Conservation (phyloP, 1,140 invertebrate species). For the Bombus sylvicola region DNA sequence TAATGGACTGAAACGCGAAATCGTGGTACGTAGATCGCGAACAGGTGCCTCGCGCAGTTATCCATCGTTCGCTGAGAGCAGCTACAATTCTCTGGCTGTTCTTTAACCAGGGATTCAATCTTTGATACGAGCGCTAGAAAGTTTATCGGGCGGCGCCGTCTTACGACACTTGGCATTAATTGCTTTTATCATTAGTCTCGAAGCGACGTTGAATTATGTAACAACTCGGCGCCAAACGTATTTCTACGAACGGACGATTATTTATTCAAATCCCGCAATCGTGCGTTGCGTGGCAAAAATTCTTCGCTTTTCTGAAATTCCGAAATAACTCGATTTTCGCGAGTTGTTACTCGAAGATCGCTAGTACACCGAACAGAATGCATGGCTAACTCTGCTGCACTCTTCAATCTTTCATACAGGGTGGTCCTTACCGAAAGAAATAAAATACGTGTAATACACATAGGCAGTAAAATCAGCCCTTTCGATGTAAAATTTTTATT, state of each 20-base stretch:
- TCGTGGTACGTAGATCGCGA: neutral
- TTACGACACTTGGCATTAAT: conserved; percentile 1
- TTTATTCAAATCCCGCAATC: neutral
- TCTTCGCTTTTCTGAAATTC: neutral
- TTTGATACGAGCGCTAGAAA: neutral
- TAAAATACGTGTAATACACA: too few species aligned
- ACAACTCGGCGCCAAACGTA: neutral
- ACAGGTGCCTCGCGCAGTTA: neutral
- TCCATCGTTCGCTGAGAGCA: neutral
- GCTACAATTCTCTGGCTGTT: neutral
- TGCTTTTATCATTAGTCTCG: neutral
- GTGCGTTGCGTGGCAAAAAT: neutral
- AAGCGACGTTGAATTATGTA: neutral
- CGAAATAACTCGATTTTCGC: neutral
- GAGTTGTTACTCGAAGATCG: too few species aligned
- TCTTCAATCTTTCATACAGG: too few species aligned
- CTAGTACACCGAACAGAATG: too few species aligned
- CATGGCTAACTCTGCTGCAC: too few species aligned
- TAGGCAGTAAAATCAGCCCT: too few species aligned
- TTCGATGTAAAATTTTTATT: too few species aligned
- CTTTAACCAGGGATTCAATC: neutral
- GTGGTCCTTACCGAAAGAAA: too few species aligned
- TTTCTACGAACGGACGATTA: too few species aligned
- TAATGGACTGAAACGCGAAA: neutral
- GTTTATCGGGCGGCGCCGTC: neutral